phyloP scores from a whole-genome alignment of 2,797 vertebrate species.

The Thripadectes ignobilis region DNA sequence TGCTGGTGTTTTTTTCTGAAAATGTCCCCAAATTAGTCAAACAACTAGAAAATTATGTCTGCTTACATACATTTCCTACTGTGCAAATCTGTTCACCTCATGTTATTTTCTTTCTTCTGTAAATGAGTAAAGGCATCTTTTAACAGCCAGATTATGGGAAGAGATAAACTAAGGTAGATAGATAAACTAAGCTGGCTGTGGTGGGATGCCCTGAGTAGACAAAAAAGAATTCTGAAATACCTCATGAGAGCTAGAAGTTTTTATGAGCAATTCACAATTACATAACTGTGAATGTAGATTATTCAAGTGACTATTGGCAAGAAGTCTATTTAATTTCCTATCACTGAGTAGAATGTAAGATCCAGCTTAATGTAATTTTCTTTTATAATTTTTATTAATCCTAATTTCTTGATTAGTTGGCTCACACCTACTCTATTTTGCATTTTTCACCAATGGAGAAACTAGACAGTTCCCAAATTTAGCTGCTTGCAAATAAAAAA shows the following conservation, averaged over 20 bases:
- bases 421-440: not conserved
- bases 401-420: not conserved
- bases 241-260: not conserved
- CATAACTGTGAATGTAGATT: not conserved
- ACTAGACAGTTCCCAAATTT: not conserved
- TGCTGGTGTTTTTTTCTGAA: not conserved
- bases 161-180: not conserved
- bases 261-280: not conserved
- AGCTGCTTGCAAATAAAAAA: not conserved
- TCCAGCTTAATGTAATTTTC: accelerated
- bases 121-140: not conserved
- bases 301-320: not conserved
- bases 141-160: not conserved
- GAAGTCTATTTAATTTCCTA: not conserved
- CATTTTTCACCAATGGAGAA: not conserved
- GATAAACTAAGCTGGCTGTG: not conserved
- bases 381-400: not conserved
- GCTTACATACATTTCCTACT: not conserved
- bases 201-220: not conserved
- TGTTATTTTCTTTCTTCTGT: not conserved
- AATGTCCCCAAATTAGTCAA: not conserved
- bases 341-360: not conserved
- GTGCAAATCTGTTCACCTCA: slow-evolving; percentile 11
- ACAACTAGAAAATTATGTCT: not conserved
- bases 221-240: not conserved